Evolutionary conservation across 2,888 invertebrate genomes (phyloP), one percentile per base, ranked within the genome.

Genomic region (Scaptomyza cyrtandrae): DNA sequence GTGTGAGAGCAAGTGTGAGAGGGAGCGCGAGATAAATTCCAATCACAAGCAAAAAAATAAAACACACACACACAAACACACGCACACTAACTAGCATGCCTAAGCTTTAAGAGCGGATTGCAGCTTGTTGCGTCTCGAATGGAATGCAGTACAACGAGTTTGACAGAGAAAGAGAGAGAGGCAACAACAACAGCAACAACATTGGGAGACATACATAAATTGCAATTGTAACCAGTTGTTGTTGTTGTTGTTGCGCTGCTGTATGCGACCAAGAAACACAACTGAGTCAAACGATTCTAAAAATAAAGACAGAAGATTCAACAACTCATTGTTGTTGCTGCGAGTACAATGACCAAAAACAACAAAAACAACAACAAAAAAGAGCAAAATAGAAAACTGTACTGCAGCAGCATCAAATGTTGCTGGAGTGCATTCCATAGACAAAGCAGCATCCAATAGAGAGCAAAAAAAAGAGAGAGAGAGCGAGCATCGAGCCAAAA

Each of bases 81-180:
- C 27, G 46, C 16, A 33, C 16, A 27, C 37, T 46, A 29, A 35
- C 6, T n/a, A 6, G 10, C 27, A 27, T 1, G 46, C 29, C 7
- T 11, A 14, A 35, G 35, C 35, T 35, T 50, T 35, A 24, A 49
- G 69, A 48, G 60, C 44, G 64, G 44, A 74, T 44, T 78, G 57
- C 78, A 75, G 73, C 75, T 75, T 75, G 75, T 75, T 75, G 73
- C 62, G 62, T 63, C 50, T 58, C 35, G 61, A 74, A 33, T 69
- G 81, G 82, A 82, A 82, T 85, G 82, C 88, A 66, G 88, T 72
- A 68, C 68, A 87, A 82, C 82, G 72, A 85, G 82, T 82, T 82
- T 87, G 70, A 45, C 58, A 60, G 60, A 66, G 53, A 52, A 39
- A 27, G 24, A 35, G 33, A 19, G 33, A n/a, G n/a, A 3, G 29